Base-by-base conservation (phyloP, 2,113 vertebrate species). In the Lepus europaeus region DNA sequence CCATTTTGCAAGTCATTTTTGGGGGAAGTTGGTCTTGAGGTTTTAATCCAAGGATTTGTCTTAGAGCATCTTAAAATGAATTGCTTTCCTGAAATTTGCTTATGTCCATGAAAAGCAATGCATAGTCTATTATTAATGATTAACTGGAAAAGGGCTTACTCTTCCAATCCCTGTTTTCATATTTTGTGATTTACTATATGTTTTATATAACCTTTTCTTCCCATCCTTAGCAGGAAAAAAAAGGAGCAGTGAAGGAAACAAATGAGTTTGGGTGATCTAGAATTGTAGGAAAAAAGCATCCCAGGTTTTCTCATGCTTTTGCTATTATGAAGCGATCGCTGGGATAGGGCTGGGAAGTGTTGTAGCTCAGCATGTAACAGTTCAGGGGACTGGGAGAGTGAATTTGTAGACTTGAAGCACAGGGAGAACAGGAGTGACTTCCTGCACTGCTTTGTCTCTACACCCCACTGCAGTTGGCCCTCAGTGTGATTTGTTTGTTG, bases 121-220 rank as follows among this genome's bases (percentile, higher is more conserved):
- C 4, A 19, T 87, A 92, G 80, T 94, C 80, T 73, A 80, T 96
- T 98, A 96, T 96, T 98, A 96, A 97, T 98, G 97, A 94, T 94
- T 97, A 97, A 96, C 95, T 87, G 97, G 96, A 98, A 97, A 89
- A 98, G 93, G 77, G 13, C 92, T 97, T 97, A 96, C 79, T 97
- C 74, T 98, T 98, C 95, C 94, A 97, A 94, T 96, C 53, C 19
- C 0, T 77, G 6, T 98, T 97, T 97, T 97, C 82, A 73, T 97
- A 97, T 92, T 97, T 96, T 97, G 89, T 96, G 90, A 83, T 96
- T 97, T 97, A 91, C 82, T 97, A 17, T 95, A 39, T 95, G 56
- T 93, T 86, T 97, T 97, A 68, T 39, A 77, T 94, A 97, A 91
- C 56, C 31, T 96, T 96, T 97, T 80, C 59, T 97, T 95, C 73